Percentiles rank a stretch among this genome's conserved stretches.
These are phyloP conservation scores for Oceanites oceanicus DNA, from an alignment of 2,113 vertebrate species.

Conservation along the genomic window DNA sequence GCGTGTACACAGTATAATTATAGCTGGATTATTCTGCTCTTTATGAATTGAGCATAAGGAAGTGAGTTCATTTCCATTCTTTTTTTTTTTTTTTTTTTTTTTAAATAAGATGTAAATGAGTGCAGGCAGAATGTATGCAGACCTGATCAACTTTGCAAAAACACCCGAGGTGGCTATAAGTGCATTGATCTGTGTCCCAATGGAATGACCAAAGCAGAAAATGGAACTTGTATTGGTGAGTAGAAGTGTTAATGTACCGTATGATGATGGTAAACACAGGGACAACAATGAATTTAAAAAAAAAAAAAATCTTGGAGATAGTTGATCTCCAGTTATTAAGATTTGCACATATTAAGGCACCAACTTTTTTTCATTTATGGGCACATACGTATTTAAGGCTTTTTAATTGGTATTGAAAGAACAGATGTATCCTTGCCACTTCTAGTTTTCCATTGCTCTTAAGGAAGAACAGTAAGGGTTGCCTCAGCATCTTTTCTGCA, in stretches of 20 bases:
- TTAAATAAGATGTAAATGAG: conserved; percentile 89
- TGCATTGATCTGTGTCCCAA: conserved; percentile 95
- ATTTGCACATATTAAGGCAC: background rate
- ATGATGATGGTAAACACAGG: background rate
- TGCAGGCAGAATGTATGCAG: conserved; percentile 93
- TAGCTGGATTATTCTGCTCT: background rate
- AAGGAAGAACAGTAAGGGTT: background rate
- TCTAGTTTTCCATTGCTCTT: background rate
- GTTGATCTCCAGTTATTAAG: background rate
- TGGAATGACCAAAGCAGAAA: conserved; percentile 91
- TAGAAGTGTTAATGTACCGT: background rate
- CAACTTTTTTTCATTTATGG: background rate
- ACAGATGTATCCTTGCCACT: background rate
- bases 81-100: background rate
- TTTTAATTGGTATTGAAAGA: background rate
- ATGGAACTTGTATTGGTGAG: conserved; percentile 91
- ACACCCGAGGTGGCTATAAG: conserved; percentile 91
- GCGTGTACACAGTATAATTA: background rate
- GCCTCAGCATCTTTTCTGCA: background rate
- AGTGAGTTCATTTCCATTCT: background rate
- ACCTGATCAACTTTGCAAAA: conserved; percentile 92
- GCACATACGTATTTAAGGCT: background rate
- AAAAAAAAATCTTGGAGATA: background rate
- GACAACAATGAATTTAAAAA: background rate
- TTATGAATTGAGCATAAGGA: background rate